Percentiles rank a stretch among this genome's conserved stretches.
Evolutionary conservation across 2,797 vertebrate species (phyloP).

Genomic region (Cyclopterus lumpus): DNA sequence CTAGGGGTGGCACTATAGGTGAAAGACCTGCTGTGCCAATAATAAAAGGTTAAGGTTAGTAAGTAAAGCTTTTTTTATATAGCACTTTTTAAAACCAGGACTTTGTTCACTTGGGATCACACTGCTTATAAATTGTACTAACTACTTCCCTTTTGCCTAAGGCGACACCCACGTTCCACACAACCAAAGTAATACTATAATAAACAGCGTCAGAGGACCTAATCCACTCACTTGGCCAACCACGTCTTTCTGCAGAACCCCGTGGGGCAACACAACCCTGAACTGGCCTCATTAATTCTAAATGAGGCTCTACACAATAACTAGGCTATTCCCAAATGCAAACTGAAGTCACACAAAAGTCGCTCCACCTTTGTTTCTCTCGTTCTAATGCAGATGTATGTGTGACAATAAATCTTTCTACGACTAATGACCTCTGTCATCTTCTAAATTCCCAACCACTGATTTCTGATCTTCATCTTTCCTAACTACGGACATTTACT

Average conservation of each 20-base stretch:
- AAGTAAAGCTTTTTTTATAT: neutral
- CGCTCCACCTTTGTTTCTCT: neutral
- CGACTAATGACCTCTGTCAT: neutral
- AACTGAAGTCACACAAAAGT: conserved; percentile 31
- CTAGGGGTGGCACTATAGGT: neutral
- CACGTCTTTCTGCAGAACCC: conserved; percentile 38
- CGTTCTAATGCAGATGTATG: neutral
- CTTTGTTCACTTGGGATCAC: neutral
- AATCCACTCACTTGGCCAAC: conserved; percentile 29
- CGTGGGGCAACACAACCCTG: conserved; percentile 49
- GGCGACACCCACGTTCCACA: conserved; percentile 2
- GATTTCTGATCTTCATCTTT: neutral
- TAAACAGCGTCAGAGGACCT: conserved; percentile 24
- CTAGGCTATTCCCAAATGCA: conserved; percentile 70
- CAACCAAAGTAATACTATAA: conserved; percentile 9
- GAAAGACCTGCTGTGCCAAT: neutral
- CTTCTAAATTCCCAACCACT: neutral
- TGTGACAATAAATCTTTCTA: conserved; percentile 16
- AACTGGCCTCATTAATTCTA: conserved; percentile 70
- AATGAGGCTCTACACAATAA: conserved; percentile 64
- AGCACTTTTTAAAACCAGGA: neutral
- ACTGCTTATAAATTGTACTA: neutral
- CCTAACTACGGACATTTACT: neutral
- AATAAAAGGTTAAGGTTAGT: neutral
- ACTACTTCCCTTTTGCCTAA: neutral